Evolutionary conservation across 2,113 vertebrate species (phyloP).

Genomic region (Oxygymnocypris stewartii): DNA sequence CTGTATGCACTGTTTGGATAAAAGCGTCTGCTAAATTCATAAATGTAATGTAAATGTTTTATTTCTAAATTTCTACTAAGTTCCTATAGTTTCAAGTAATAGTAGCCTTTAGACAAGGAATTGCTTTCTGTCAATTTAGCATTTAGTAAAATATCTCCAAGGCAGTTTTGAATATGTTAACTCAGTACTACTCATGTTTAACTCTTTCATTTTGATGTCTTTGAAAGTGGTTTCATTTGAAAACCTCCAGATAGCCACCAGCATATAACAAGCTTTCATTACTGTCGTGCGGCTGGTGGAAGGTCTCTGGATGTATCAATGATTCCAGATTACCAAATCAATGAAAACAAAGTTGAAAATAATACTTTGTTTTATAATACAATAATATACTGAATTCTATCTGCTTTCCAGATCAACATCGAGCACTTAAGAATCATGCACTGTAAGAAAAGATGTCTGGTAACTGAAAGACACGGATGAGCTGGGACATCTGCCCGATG

Average conservation of each 20-base stretch:
- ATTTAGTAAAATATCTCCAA: background rate
- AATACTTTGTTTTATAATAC: background rate
- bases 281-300: background rate
- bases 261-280: background rate
- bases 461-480: background rate
- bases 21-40: too few species aligned
- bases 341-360: background rate
- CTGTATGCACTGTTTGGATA: too few species aligned
- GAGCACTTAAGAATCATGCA: background rate
- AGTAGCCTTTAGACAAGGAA: background rate
- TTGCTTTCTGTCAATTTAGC: background rate
- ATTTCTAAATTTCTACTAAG: background rate
- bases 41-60: too few species aligned
- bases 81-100: background rate
- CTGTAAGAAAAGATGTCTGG: background rate
- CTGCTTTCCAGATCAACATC: background rate
- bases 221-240: background rate
- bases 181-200: background rate
- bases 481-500: slow-evolving; percentile 18
- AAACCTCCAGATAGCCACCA: background rate
- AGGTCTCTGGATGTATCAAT: background rate
- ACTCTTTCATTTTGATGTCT: background rate
- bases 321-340: background rate
- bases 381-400: background rate
- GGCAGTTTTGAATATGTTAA: background rate